A percentile compares a stretch with the other conserved stretches of the same genome.
phyloP scores from a whole-genome alignment of 2,797 vertebrate species.

The Sciurus carolinensis region DNA sequence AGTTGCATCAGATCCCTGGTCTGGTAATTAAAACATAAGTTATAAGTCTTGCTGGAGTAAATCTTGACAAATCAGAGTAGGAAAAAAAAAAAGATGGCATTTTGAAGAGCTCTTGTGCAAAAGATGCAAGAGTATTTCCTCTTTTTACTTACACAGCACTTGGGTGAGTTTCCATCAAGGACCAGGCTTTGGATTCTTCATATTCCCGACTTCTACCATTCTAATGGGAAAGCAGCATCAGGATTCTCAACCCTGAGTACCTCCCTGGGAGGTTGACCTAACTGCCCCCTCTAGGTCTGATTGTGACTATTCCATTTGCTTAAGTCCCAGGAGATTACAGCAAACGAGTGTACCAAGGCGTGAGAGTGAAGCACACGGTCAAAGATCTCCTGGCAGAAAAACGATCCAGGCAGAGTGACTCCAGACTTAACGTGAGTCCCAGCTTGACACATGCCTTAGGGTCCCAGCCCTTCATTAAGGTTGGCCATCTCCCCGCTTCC shows the following conservation, averaged over 20 bases:
- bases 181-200: not conserved
- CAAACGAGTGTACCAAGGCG: conserved; percentile 96
- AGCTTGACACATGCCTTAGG: not conserved
- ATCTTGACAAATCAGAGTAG: conserved; percentile 8
- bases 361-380: conserved; percentile 97
- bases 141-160: not conserved
- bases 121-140: not conserved
- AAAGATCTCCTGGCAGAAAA: conserved; percentile 98
- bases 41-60: conserved; percentile 40
- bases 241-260: not conserved
- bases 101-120: not conserved
- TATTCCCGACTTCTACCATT: conserved; percentile 19
- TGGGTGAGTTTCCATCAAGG: not conserved
- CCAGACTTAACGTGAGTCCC: conserved; percentile 92
- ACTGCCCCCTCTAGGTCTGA: not conserved
- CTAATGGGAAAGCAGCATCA: not conserved
- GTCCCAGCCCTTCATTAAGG: not conserved
- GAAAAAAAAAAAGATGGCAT: not conserved
- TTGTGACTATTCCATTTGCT: conserved; percentile 53
- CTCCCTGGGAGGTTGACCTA: not conserved
- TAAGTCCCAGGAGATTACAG: conserved; percentile 92
- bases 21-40: conserved; percentile 18
- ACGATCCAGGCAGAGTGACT: conserved; percentile 93
- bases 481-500: not conserved
- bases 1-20: not conserved